Percentiles rank a stretch among this genome's conserved stretches.
phyloP scores from a whole-genome alignment of 2,888 invertebrate species.

The Acrobasis consociella region DNA sequence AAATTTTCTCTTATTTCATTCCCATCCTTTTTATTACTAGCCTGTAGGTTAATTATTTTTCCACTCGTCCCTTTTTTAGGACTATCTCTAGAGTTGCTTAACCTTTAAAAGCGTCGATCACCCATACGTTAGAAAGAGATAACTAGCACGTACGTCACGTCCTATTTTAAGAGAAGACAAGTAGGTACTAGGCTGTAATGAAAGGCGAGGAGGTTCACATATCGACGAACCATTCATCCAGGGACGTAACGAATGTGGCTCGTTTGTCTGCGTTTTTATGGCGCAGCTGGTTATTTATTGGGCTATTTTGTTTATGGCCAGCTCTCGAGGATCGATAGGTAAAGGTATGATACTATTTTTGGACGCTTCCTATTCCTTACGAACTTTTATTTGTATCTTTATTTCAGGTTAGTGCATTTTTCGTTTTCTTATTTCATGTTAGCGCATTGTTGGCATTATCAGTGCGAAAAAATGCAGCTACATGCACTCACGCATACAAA shows the following conservation, averaged over 20 bases:
- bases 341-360: not conserved
- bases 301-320: constrained; percentile 9
- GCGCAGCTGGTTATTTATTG: constrained; percentile 16
- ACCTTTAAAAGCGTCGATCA: no score
- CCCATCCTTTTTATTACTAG: no score
- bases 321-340: not conserved
- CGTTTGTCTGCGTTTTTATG: constrained; percentile 22
- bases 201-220: constrained; percentile 20
- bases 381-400: no score
- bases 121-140: constrained; percentile 8
- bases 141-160: constrained; percentile 8
- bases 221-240: constrained; percentile 20
- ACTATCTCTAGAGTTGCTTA: no score
- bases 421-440: no score
- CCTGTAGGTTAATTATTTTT: no score
- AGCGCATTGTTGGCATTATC: no score
- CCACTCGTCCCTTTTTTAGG: no score
- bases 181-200: constrained; percentile 18
- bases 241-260: constrained; percentile 22
- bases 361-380: no score
- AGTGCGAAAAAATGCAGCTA: no score
- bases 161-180: constrained; percentile 19
- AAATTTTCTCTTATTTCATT: not conserved
- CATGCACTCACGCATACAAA: no score
- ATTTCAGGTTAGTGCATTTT: no score